phyloP scores from a whole-genome alignment of 2,888 invertebrate species.

The Lomographa bimaculata region DNA sequence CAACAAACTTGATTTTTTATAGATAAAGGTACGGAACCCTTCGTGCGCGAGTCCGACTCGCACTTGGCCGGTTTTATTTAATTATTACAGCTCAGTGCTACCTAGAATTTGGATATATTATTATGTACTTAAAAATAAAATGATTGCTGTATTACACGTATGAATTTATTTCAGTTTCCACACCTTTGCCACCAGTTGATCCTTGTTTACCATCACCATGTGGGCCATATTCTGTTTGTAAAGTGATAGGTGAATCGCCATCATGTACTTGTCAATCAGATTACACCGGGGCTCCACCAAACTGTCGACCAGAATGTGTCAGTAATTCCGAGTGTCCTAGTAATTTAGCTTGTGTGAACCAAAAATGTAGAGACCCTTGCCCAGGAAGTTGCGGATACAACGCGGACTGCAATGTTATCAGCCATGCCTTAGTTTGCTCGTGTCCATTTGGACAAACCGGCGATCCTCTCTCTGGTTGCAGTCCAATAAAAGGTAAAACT shows the following conservation, averaged over 20 bases:
- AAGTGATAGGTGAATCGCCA: constrained; percentile 85
- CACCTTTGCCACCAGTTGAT: constrained; percentile 71
- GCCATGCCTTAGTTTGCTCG: constrained; percentile 87
- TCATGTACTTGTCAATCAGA: constrained; percentile 86
- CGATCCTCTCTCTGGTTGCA: constrained; percentile 84
- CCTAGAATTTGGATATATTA: no score
- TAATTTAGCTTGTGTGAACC: constrained; percentile 86
- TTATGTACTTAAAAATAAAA: no score
- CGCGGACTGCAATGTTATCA: constrained; percentile 88
- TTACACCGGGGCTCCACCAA: constrained; percentile 85
- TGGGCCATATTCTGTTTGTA: constrained; percentile 86
- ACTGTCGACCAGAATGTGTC: constrained; percentile 87
- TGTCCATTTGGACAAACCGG: constrained; percentile 86
- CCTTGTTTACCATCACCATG: constrained; percentile 87
- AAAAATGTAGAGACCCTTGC: constrained; percentile 88
- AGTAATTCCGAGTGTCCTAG: constrained; percentile 87
- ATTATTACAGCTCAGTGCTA: no score
- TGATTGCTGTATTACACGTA: no score
- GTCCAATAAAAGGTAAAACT: constrained; percentile 62
- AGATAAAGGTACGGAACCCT: no score
- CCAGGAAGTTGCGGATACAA: constrained; percentile 87
- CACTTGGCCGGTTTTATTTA: no score
- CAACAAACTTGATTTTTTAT: no score
- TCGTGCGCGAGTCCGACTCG: no score
- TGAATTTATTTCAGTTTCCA: constrained; percentile 51